These are phyloP conservation scores for Anastrepha obliqua DNA, from an alignment of 1,140 invertebrate species.

Conservation along the genomic window DNA sequence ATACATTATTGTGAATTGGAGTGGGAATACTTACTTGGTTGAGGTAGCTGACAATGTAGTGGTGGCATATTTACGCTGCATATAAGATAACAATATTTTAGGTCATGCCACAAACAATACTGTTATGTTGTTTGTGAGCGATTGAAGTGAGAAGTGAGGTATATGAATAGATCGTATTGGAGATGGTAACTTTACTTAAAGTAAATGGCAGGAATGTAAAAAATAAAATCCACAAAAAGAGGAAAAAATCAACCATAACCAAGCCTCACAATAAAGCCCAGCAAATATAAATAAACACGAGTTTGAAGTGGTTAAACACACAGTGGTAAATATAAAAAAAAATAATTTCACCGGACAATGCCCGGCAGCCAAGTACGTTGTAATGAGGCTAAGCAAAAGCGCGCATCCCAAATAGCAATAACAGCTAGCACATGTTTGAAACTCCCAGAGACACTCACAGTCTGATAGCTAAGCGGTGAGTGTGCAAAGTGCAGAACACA, in stretches of 20 bases:
- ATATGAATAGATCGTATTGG: too few relatives aligned
- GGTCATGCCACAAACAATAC: not conserved
- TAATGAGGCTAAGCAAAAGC: not conserved
- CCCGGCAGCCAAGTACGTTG: not conserved
- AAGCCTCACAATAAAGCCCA: not conserved
- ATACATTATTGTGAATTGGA: not conserved
- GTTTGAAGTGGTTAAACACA: not conserved
- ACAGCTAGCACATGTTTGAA: constrained; percentile 10
- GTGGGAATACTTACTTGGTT: not conserved
- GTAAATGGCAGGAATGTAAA: too few relatives aligned
- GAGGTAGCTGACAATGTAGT: not conserved
- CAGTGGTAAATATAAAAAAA: not conserved
- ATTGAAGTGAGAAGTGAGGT: not conserved
- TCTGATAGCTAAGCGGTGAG: not conserved
- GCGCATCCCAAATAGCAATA: not conserved
- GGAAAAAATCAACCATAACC: too few relatives aligned
- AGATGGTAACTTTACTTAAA: too few relatives aligned
- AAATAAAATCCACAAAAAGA: not conserved
- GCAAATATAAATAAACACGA: constrained; percentile 4
- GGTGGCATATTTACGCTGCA: not conserved
- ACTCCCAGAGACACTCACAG: not conserved
- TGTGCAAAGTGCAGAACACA: not conserved
- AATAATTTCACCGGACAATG: not conserved
- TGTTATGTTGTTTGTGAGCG: not conserved
- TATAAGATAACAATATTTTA: not conserved